Evolutionary conservation across 1,140 invertebrate genomes (phyloP).

Genomic region (Prorops nasuta): DNA sequence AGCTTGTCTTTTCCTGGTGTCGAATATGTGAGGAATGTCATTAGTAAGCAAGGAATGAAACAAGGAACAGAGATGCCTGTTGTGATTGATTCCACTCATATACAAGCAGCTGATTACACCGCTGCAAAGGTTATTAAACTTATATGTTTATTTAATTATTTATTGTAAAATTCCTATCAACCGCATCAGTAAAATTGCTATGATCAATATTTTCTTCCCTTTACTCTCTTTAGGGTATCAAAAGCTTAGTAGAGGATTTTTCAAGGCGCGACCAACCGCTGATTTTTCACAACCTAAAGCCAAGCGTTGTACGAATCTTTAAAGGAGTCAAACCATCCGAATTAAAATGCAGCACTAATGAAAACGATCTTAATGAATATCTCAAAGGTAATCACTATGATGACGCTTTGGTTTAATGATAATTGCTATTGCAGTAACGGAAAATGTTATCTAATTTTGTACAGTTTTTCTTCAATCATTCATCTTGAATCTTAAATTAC

Average conservation of each 20-base stretch:
- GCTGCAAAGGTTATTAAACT: constrained; percentile 64
- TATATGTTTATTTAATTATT: constrained; percentile 7
- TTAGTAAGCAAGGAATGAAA: constrained; percentile 69
- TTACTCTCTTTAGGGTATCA: constrained; percentile 65
- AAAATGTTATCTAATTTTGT: not conserved
- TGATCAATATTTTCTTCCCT: constrained; percentile 12
- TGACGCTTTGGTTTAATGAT: no score
- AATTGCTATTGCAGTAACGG: no score
- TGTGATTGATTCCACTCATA: constrained; percentile 74
- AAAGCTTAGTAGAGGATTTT: constrained; percentile 73
- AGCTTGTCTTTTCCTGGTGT: constrained; percentile 75
- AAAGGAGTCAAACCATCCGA: constrained; percentile 68
- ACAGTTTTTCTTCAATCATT: no score
- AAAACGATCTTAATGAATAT: constrained; percentile 63
- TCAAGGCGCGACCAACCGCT: constrained; percentile 69
- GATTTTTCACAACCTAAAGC: constrained; percentile 74
- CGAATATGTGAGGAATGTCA: constrained; percentile 72
- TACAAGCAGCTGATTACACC: constrained; percentile 75
- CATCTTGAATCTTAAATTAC: no score
- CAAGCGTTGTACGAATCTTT: constrained; percentile 68
- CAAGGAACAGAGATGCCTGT: constrained; percentile 64
- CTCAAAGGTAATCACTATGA: constrained; percentile 61
- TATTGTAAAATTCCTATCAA: no score
- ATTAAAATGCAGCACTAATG: constrained; percentile 65
- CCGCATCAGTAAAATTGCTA: constrained; percentile 3